phyloP scores from a whole-genome alignment of 2,113 vertebrate species.

The Progne subis region DNA sequence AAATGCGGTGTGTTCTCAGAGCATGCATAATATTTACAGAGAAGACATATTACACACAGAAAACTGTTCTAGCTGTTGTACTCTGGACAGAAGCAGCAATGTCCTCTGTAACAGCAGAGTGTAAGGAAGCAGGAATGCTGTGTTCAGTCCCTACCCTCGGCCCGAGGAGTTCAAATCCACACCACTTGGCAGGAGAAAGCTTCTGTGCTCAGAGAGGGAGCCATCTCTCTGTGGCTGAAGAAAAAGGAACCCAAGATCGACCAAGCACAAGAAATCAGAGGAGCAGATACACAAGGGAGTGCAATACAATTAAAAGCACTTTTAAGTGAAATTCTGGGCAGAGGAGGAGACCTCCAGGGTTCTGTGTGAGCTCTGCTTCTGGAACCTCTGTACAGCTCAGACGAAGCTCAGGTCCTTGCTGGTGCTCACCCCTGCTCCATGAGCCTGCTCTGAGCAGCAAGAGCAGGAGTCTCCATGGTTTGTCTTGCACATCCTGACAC shows the following conservation, averaged over 20 bases:
- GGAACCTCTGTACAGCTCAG: neutral
- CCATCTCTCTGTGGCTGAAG: neutral
- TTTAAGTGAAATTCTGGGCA: fast-evolving
- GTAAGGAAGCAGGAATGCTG: neutral
- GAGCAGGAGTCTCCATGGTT: neutral
- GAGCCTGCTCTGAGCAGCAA: neutral
- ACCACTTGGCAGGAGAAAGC: neutral
- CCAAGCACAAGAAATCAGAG: neutral
- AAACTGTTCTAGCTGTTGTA: neutral
- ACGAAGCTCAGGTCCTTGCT: fast-evolving
- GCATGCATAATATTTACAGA: neutral
- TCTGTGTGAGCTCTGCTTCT: neutral
- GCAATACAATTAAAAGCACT: fast-evolving
- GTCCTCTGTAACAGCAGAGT: neutral
- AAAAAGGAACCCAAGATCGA: neutral
- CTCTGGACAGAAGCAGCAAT: neutral
- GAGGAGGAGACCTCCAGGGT: neutral
- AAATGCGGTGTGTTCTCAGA: neutral
- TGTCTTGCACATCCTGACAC: neutral
- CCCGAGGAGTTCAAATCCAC: neutral
- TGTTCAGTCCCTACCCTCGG: neutral
- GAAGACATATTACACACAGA: neutral
- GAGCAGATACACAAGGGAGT: neutral
- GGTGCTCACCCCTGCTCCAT: neutral
- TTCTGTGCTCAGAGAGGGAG: neutral